phyloP scores from a whole-genome alignment of 1,140 invertebrate species.

The Brevipalpus yothersi region DNA sequence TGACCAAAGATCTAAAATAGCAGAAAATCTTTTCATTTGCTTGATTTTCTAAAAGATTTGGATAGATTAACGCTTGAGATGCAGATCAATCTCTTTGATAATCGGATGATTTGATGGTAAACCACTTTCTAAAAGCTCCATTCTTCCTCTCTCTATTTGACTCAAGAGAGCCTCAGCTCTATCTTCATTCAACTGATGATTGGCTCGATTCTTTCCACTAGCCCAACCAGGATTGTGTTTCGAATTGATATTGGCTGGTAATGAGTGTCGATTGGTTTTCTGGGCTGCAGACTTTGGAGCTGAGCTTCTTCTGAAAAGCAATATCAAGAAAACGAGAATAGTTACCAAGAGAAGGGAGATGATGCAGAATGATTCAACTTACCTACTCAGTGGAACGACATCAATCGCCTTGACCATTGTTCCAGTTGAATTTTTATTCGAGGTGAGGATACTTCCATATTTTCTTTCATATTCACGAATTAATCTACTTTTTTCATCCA shows the following conservation, averaged over 20 bases:
- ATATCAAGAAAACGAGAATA: background rate
- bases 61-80: background rate
- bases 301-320: background rate
- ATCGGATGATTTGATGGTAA: slow-evolving; percentile 2
- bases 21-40: too few relatives aligned
- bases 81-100: slow-evolving; percentile 4
- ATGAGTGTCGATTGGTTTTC: too few relatives aligned
- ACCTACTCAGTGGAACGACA: background rate
- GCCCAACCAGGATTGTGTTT: too few relatives aligned
- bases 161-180: background rate
- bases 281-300: background rate
- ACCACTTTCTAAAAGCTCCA: slow-evolving; percentile 1
- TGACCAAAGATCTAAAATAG: too few relatives aligned
- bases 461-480: slow-evolving; percentile 2
- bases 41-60: too few relatives aligned
- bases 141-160: background rate
- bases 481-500: slow-evolving; percentile 1
- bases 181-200: background rate
- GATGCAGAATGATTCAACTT: background rate
- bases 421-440: background rate
- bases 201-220: background rate
- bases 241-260: too few relatives aligned
- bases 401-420: background rate
- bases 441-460: background rate
- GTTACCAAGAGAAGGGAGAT: background rate